Evolutionary conservation across 2,113 vertebrate genomes (phyloP).

Genomic region (Myotis yumanensis): DNA sequence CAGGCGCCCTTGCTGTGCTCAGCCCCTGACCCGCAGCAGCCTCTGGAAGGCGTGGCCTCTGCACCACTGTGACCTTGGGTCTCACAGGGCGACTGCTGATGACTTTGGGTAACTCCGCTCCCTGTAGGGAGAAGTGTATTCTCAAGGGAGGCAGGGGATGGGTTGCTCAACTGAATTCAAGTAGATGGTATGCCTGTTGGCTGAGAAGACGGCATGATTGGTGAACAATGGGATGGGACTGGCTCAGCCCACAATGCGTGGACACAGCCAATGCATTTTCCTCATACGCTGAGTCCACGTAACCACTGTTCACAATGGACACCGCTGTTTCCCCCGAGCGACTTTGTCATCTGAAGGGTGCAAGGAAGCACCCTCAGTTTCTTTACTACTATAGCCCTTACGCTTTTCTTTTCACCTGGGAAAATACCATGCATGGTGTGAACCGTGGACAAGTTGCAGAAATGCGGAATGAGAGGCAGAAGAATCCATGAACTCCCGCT

Average conservation of each 20-base stretch:
- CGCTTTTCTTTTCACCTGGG: background rate
- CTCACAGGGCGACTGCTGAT: background rate
- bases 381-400: background rate
- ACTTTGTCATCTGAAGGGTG: background rate
- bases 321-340: background rate
- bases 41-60: background rate
- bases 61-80: background rate
- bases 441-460: background rate
- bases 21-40: background rate
- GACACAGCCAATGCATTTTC: background rate
- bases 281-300: background rate
- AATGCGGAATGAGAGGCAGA: background rate
- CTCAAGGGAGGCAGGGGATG: background rate
- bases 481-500: background rate
- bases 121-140: background rate
- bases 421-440: background rate
- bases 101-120: background rate
- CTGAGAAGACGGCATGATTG: background rate
- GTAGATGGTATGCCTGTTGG: background rate
- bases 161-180: background rate
- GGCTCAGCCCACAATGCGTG: background rate
- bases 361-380: background rate
- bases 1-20: background rate
- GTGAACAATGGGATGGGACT: background rate
- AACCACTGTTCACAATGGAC: background rate